A percentile compares a stretch with the other conserved stretches of the same genome.
Evolutionary conservation across 2,113 vertebrate genomes (phyloP).

Genomic region (Ifrita kowaldi): DNA sequence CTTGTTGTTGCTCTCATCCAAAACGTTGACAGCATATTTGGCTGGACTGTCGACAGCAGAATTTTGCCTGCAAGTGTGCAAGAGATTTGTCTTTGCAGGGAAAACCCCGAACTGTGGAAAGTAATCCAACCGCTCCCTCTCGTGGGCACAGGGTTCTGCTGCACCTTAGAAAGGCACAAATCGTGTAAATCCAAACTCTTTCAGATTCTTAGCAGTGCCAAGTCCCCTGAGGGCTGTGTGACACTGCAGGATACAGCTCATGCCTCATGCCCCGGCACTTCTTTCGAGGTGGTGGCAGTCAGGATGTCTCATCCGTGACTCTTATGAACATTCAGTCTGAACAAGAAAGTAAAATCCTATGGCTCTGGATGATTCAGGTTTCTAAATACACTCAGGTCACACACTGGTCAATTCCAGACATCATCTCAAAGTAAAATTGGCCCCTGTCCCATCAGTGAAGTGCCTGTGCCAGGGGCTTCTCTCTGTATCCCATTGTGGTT

Average conservation of each 20-base stretch:
- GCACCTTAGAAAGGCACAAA: background rate
- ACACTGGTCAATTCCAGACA: background rate
- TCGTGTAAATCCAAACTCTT: fast-evolving
- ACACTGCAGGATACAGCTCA: background rate
- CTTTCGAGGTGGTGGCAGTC: background rate
- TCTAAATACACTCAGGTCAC: background rate
- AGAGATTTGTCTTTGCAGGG: background rate
- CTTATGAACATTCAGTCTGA: background rate
- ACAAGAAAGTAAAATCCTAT: background rate
- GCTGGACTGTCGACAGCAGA: background rate
- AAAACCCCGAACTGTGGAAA: background rate
- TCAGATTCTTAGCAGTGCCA: background rate
- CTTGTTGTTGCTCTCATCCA: background rate
- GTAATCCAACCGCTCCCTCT: conserved; percentile 36
- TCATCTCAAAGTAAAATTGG: background rate
- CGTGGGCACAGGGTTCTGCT: background rate
- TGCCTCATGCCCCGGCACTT: background rate
- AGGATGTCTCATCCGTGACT: background rate
- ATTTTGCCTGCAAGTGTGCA: background rate
- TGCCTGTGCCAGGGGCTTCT: background rate
- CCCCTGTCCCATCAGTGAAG: background rate
- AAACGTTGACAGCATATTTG: background rate
- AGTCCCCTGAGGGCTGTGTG: background rate
- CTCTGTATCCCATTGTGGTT: fast-evolving
- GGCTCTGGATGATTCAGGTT: background rate